A percentile compares a stretch with the other conserved stretches of the same genome.
These are phyloP conservation scores for Hemistola chrysoprasaria DNA, from an alignment of 2,888 invertebrate genomes.

Conservation along the genomic window DNA sequence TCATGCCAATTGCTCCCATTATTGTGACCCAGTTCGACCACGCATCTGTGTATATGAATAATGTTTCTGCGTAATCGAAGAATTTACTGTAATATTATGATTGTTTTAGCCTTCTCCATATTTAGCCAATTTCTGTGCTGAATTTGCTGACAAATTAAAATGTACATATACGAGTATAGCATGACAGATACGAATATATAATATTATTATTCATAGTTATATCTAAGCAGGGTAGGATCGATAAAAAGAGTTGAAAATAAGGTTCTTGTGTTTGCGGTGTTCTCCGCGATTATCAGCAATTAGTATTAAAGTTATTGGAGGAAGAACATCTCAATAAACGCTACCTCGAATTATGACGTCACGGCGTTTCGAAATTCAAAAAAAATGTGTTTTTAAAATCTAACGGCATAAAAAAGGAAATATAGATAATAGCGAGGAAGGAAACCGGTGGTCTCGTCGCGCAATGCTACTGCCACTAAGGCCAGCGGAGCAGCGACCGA, in stretches of 20 bases:
- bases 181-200: too few species aligned
- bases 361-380: not conserved
- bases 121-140: too few species aligned
- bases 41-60: slow-evolving; percentile 5
- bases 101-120: too few species aligned
- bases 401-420: slow-evolving; percentile 45
- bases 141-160: too few species aligned
- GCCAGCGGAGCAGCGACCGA: slow-evolving; percentile 67
- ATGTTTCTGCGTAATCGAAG: slow-evolving; percentile 11
- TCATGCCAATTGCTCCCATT: slow-evolving; percentile 26
- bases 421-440: slow-evolving; percentile 66
- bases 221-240: too few species aligned
- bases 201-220: too few species aligned
- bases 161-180: too few species aligned
- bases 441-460: slow-evolving; percentile 57
- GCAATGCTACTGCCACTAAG: slow-evolving; percentile 49
- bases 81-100: slow-evolving; percentile 19
- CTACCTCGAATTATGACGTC: slow-evolving; percentile 8
- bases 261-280: too few species aligned
- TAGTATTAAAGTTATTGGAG: too few species aligned
- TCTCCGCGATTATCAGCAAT: too few species aligned
- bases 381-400: slow-evolving; percentile 15
- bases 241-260: too few species aligned
- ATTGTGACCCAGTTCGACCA: slow-evolving; percentile 21
- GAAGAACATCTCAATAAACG: too few species aligned